phyloP scores from a whole-genome alignment of 2,888 invertebrate genomes.

The Smittia sp. region DNA sequence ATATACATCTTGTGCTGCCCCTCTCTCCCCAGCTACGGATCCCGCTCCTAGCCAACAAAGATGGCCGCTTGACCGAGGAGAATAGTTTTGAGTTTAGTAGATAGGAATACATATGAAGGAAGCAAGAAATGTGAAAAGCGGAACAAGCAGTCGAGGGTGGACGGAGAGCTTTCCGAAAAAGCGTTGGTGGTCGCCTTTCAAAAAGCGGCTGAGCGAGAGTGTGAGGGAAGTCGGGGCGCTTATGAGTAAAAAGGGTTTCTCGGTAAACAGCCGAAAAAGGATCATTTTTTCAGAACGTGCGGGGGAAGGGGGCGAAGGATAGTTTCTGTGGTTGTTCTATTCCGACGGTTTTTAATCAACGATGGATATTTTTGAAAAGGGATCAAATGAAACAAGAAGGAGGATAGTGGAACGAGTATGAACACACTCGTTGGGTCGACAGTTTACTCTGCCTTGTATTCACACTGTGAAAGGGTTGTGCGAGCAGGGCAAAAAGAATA shows the following conservation, averaged over 20 bases:
- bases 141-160: background rate
- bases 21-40: background rate
- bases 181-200: background rate
- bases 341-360: slow-evolving; percentile 41
- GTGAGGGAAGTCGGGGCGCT: background rate
- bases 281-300: background rate
- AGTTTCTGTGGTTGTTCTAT: slow-evolving; percentile 40
- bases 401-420: background rate
- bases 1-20: slow-evolving; percentile 28
- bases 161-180: background rate
- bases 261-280: slow-evolving; percentile 17
- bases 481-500: background rate
- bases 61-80: slow-evolving; percentile 39
- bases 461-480: background rate
- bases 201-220: background rate
- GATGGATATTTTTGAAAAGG: slow-evolving; percentile 40
- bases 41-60: slow-evolving; percentile 8
- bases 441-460: background rate
- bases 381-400: slow-evolving; percentile 31
- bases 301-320: slow-evolving; percentile 15
- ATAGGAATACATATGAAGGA: background rate
- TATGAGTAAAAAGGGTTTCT: slow-evolving; percentile 28
- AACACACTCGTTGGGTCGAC: background rate
- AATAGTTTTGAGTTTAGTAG: slow-evolving; percentile 18
- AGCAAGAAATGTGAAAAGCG: slow-evolving; percentile 3